phyloP scores from a whole-genome alignment of 1,140 invertebrate genomes.

The Pseudomyrmex sp. region DNA sequence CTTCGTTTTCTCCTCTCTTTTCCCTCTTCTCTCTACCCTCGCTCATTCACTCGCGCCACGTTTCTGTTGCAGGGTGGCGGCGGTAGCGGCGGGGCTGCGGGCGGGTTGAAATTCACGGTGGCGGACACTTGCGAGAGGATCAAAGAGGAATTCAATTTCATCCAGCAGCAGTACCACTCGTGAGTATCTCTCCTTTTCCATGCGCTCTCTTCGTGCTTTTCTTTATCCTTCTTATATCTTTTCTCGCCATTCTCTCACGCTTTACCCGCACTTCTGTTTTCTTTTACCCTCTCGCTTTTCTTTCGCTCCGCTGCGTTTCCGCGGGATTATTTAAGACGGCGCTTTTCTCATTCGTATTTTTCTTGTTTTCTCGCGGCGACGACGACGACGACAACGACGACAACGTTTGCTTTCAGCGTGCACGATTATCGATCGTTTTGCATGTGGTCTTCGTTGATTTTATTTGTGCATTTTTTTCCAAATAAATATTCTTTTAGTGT shows the following conservation, averaged over 20 bases:
- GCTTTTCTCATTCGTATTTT: slow-evolving; percentile 57
- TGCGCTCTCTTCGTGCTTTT: slow-evolving; percentile 20
- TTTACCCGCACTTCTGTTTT: slow-evolving; percentile 8
- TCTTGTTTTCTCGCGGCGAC: neutral
- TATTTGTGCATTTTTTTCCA: neutral
- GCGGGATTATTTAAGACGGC: slow-evolving; percentile 78
- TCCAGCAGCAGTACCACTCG: slow-evolving; percentile 99
- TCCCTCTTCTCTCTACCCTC: too few relatives aligned
- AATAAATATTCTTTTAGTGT: neutral
- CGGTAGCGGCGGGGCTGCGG: slow-evolving; percentile 92
- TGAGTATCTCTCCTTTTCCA: slow-evolving; percentile 87
- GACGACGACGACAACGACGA: neutral
- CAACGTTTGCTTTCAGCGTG: neutral
- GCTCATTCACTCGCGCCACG: neutral
- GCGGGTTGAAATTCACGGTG: slow-evolving; percentile 96
- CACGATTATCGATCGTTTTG: slow-evolving; percentile 19
- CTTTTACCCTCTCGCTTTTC: slow-evolving; percentile 46
- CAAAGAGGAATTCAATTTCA: slow-evolving; percentile 99
- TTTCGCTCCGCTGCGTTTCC: slow-evolving; percentile 48
- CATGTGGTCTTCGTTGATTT: too few relatives aligned
- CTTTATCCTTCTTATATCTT: slow-evolving; percentile 32
- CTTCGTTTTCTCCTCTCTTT: slow-evolving; percentile 22
- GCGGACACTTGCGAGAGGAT: slow-evolving; percentile 98
- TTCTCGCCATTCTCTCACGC: neutral
- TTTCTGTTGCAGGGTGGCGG: slow-evolving; percentile 91